Conservation (phyloP, 2,113 vertebrate genomes). For the Bujurquina vittata region DNA sequence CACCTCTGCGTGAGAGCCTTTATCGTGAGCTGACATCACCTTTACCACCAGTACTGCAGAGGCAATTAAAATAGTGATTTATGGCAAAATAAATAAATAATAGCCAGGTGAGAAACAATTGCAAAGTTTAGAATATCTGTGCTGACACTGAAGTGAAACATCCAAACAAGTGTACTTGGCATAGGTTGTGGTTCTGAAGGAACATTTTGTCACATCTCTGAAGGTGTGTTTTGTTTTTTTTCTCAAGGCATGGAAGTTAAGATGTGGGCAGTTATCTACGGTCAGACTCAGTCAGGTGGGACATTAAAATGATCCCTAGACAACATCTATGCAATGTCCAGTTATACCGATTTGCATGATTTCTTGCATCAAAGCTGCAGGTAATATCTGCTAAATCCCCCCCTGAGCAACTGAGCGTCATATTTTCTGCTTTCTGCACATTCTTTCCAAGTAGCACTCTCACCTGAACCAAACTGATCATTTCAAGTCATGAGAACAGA, state of each 20-base stretch:
- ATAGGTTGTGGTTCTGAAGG: neutral
- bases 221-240: neutral
- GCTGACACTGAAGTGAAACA: no score
- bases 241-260: neutral
- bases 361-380: neutral
- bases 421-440: neutral
- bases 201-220: neutral
- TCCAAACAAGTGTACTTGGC: no score
- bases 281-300: neutral
- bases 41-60: conserved; percentile 88
- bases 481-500: neutral
- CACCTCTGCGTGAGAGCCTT: conserved; percentile 95
- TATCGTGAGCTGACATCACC: conserved; percentile 93
- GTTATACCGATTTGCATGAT: neutral
- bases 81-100: neutral
- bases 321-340: neutral
- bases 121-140: neutral
- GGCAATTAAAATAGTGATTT: neutral
- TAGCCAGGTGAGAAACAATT: neutral
- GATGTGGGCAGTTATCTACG: neutral
- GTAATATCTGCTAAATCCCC: neutral
- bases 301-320: neutral
- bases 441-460: neutral
- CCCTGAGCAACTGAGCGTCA: neutral
- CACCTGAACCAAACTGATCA: neutral